Evolutionary conservation across 2,113 vertebrate species (phyloP), one percentile per base, ranked within the genome.

Genomic region (Xerus inauris): DNA sequence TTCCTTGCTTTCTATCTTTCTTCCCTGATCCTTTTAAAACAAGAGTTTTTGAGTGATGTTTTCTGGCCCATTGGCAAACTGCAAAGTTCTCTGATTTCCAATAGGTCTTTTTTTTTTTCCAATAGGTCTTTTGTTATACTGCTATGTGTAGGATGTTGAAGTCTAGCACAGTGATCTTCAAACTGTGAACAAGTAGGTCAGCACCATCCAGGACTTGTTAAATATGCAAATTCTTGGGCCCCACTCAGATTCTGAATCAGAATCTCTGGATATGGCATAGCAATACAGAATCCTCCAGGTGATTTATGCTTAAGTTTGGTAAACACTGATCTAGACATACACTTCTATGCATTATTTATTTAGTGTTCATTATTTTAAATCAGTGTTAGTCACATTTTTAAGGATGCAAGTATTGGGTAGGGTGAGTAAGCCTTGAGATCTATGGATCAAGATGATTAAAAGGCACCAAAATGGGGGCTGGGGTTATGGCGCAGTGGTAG

Each of bases 21-120:
- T 91, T 83, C 75, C 77, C 35, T 32, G 47, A 67, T 80, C 72
- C 47, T 85, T 80, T 89, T 84, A 76, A 94, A 87, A 57, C 92
- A 26, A 62, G 42, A 57, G 30, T 13, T 89, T 65, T 96, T 67
- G 40, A 86, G n/a, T 71, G 49, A 86, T 64, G 47, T 45, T 80
- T 73, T 51, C 2, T 75, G 17, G 22, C 30, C 30, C 73, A 73
- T 19, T n/a, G 30, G 69, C 49, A 69, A 91, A 45, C 19, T 71
- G 2, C 26, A 57, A 76, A 28, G 20, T 67, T 71, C 54, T 91
- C 54, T 94, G 83, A 73, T 59, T 45, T 84, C 62, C 83, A 73
- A 4, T 35, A 87, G 45, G 64, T 65, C 32, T 95, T 80, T 49
- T 71, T n/a, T n/a, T n/a, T n/a, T 59, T 45, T 84, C 62, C 83